Evolutionary conservation across 2,797 vertebrate species (phyloP).

Genomic region (Pseudotriccus pelzelni): DNA sequence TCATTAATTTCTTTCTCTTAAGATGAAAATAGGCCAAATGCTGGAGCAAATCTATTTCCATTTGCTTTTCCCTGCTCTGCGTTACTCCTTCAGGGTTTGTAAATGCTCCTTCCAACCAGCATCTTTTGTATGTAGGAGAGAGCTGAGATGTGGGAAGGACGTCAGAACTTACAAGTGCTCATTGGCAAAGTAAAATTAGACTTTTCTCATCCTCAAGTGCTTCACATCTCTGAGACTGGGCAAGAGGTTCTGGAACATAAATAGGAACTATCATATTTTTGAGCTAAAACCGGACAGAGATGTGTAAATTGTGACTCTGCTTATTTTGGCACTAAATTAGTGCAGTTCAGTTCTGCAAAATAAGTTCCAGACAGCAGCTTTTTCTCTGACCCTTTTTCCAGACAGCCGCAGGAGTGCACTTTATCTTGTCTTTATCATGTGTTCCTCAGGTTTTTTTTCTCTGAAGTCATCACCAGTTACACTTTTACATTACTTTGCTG

Average conservation of each 20-base stretch:
- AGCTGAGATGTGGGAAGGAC: background rate
- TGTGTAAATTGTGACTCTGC: slow-evolving; percentile 64
- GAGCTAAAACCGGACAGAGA: slow-evolving; percentile 68
- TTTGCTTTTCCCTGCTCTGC: background rate
- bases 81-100: background rate
- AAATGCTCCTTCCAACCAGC: background rate
- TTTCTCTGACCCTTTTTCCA: slow-evolving; percentile 19
- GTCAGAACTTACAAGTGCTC: slow-evolving; percentile 14
- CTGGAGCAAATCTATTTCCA: background rate
- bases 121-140: background rate
- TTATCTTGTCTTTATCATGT: background rate
- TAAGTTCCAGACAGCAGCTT: slow-evolving; percentile 35
- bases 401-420: slow-evolving; percentile 9
- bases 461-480: slow-evolving; percentile 2
- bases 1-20: background rate
- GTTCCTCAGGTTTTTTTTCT: background rate
- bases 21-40: background rate
- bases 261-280: slow-evolving; percentile 55
- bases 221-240: background rate
- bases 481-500: background rate
- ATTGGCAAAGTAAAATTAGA: slow-evolving; percentile 31
- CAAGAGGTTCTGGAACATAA: slow-evolving; percentile 34
- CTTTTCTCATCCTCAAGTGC: background rate
- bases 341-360: slow-evolving; percentile 31
- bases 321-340: slow-evolving; percentile 66